Evolutionary conservation across 1,140 invertebrate species (phyloP), one percentile per base, ranked within the genome.

Genomic region (Anastatus disparis): DNA sequence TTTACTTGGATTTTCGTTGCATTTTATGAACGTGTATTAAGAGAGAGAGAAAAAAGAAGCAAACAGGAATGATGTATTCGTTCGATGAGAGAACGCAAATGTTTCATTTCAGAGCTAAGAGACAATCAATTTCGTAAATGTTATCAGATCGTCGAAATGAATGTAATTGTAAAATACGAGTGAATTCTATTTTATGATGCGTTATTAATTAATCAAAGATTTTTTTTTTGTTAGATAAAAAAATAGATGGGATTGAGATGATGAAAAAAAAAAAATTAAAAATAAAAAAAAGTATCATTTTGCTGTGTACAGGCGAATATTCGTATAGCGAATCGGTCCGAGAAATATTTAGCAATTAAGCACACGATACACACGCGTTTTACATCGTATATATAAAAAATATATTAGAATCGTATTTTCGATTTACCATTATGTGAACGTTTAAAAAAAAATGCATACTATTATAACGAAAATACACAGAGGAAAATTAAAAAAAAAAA

Each of bases 81-180:
- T 46, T 55, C 38, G 31, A 38, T 35, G 22, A 35, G 22, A 15
- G 26, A 68, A 17, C n/a, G 44, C 55, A 4, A 27, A 40, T 46
- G 26, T 56, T 70, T 42, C 29, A 7, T 63, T 70, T 63, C 31
- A 46, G 59, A 70, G 68, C 68, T 63, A 73, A 58, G 69, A 74
- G 77, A 79, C 76, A 77, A 79, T 77, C 76, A 77, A 79, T 76
- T 77, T 76, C 70, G 71, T 75, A 71, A 53, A 74, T 74, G 71
- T 74, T 58, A 74, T 69, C 67, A 59, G 70, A 73, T 64, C 71
- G 68, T 76, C 73, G 58, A 68, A 71, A 68, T 68, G 50, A 65
- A 58, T 68, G 62, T 71, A 71, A 71, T 66, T 70, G 64, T 74
- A 64, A 67, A 48, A 63, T 63, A 64, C 67, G 48, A 59, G 56